Evolutionary conservation across 2,888 invertebrate genomes (phyloP).

Genomic region (Drosophila niveifrons): DNA sequence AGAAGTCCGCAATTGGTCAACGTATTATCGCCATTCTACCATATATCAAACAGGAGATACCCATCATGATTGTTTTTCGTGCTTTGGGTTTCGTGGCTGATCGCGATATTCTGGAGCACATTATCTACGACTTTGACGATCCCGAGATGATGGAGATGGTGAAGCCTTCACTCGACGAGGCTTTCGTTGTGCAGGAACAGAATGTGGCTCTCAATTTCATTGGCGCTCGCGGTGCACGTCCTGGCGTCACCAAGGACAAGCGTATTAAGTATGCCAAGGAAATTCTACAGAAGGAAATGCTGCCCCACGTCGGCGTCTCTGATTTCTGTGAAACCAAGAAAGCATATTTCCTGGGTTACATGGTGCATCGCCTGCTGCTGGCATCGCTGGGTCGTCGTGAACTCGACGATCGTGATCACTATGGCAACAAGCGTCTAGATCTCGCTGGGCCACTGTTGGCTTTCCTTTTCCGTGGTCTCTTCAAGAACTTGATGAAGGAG

Average conservation of each 20-base stretch:
- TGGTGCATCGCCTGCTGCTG: constrained; percentile 98
- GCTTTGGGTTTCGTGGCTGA: constrained; percentile 99
- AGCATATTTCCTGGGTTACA: constrained; percentile 99
- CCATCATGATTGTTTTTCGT: constrained; percentile 99
- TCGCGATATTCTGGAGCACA: constrained; percentile 99
- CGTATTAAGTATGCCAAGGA: constrained; percentile 99
- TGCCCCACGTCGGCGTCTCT: constrained; percentile 99
- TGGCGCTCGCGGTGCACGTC: constrained; percentile 97
- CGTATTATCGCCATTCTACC: constrained; percentile 98
- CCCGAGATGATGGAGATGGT: constrained; percentile 99
- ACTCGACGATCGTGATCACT: constrained; percentile 99
- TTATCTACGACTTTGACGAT: constrained; percentile 99
- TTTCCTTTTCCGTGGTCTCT: constrained; percentile 97
- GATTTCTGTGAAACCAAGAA: constrained; percentile 99
- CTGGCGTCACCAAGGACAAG: constrained; percentile 99
- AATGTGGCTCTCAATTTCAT: constrained; percentile 99
- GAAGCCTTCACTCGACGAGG: constrained; percentile 99
- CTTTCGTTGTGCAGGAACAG: constrained; percentile 99
- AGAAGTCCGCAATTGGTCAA: constrained; percentile 99
- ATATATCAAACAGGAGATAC: constrained; percentile 99
- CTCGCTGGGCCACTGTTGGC: constrained; percentile 98
- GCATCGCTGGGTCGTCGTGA: constrained; percentile 98
- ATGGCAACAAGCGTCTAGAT: constrained; percentile 99
- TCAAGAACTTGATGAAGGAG: constrained; percentile 98
- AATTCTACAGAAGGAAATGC: constrained; percentile 99